A percentile compares a stretch with the other conserved stretches of the same genome.
Evolutionary conservation across 2,888 invertebrate genomes (phyloP).

Genomic region (Trissonchulus sp.): DNA sequence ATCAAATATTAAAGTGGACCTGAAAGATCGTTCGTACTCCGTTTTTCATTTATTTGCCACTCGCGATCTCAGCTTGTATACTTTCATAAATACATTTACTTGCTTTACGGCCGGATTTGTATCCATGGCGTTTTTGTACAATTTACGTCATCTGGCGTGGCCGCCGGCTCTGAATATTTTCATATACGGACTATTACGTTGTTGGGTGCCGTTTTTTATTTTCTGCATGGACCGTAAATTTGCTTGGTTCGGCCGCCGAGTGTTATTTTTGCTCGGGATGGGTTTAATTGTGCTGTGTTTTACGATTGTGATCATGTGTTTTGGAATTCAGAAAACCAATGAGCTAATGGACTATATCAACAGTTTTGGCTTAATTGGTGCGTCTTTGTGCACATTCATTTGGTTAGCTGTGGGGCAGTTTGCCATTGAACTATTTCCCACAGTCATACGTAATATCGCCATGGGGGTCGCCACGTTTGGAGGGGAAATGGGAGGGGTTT

Average conservation of each 20-base stretch:
- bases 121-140: conserved; percentile 35
- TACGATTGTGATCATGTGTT: neutral
- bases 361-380: conserved; percentile 35
- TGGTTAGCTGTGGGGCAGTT: conserved; percentile 42
- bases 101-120: conserved; percentile 38
- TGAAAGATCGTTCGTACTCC: conserved; percentile 33
- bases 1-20: conserved; percentile 1
- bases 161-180: conserved; percentile 41
- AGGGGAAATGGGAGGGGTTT: conserved; percentile 30
- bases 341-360: conserved; percentile 25
- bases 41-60: conserved; percentile 37
- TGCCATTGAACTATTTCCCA: conserved; percentile 41
- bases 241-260: conserved; percentile 37
- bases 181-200: conserved; percentile 38
- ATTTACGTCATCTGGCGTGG: conserved; percentile 35
- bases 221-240: conserved; percentile 36
- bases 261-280: conserved; percentile 33
- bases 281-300: neutral
- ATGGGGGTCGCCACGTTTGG: conserved; percentile 34
- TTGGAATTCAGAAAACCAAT: neutral
- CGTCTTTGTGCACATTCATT: conserved; percentile 36
- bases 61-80: conserved; percentile 36
- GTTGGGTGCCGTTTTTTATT: conserved; percentile 41
- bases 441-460: conserved; percentile 38
- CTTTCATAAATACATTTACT: conserved; percentile 38